phyloP scores from a whole-genome alignment of 1,140 invertebrate species.

The Calephelis virginiensis region DNA sequence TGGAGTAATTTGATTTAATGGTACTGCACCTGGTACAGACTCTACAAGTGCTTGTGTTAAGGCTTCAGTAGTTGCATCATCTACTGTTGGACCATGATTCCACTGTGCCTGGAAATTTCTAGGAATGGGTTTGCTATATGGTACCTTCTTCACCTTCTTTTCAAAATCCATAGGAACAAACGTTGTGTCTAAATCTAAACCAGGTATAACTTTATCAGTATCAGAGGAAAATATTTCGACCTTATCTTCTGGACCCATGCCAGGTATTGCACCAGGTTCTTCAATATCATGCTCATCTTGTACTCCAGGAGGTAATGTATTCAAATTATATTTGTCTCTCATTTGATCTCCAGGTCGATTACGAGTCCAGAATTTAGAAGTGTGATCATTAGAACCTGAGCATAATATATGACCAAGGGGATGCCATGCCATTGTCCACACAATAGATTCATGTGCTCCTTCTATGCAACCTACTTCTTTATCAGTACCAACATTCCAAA shows the following conservation, averaged over 20 bases:
- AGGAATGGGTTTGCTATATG: slow-evolving; percentile 97
- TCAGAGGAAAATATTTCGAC: slow-evolving; percentile 83
- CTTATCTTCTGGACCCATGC: slow-evolving; percentile 96
- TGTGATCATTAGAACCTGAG: slow-evolving; percentile 98
- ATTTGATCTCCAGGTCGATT: slow-evolving; percentile 98
- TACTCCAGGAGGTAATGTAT: slow-evolving; percentile 89
- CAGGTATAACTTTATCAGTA: slow-evolving; percentile 87
- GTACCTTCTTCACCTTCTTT: slow-evolving; percentile 90
- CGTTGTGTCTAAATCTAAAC: slow-evolving; percentile 90
- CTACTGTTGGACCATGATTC: slow-evolving; percentile 85
- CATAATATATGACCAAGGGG: slow-evolving; percentile 98
- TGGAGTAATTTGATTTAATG: slow-evolving; percentile 84
- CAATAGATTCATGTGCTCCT: slow-evolving; percentile 98
- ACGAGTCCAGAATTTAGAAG: slow-evolving; percentile 99
- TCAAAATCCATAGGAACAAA: slow-evolving; percentile 80
- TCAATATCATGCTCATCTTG: slow-evolving; percentile 81
- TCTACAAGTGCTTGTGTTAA: slow-evolving; percentile 84
- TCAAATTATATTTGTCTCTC: slow-evolving; percentile 98
- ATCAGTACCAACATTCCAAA: slow-evolving; percentile 98
- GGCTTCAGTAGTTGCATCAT: slow-evolving; percentile 82
- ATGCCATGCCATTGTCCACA: slow-evolving; percentile 99
- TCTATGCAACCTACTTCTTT: slow-evolving; percentile 99
- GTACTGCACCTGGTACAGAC: slow-evolving; percentile 84
- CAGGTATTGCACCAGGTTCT: slow-evolving; percentile 90
- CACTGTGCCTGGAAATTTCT: slow-evolving; percentile 97